Evolutionary conservation across 2,888 invertebrate species (phyloP), one percentile per base, ranked within the genome.

Genomic region (Seira ritae): DNA sequence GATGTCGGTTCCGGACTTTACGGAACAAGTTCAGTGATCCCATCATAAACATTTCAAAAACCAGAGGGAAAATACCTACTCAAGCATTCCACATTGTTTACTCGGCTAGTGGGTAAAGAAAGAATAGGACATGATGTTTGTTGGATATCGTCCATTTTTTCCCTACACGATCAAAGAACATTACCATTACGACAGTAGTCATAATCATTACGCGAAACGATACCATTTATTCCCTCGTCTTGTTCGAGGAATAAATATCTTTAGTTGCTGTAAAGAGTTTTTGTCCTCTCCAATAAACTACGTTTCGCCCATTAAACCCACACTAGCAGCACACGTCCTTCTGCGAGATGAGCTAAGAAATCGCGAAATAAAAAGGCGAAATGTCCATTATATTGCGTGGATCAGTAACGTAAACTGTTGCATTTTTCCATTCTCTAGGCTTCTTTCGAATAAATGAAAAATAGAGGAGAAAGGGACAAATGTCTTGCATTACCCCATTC

Each of bases 141-240:
- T n/a, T 50, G 50, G 50, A 50, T 12, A 50, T 50, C 17, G 50
- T n/a, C 50, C 17, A 67, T 20, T 17, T 71, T 79, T 73, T 68
- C 37, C n/a, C 71, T 66, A 20, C 50, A 42, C 67, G 75, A 79
- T 84, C 79, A 84, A 70, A 70, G 62, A 75, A 37, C 79, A 84
- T 83, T 78, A 73, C 73, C 78, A 72, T 69, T 77, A 72, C 50
- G 62, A 37, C 22, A 8, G 10, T n/a, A 20, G 37, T 60, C 73
- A 82, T 84, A 68, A 79, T 65, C 74, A 74, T 80, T 84, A 71
- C 62, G 68, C 20, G 37, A 73, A 80, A 83, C 73, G 78, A 75
- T 75, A 50, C 50, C 79, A 84, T 84, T 83, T 73, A 79, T 79
- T 79, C 46, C 55, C 72, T 55, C 67, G 72, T 72, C 68, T 50